Base-by-base conservation (phyloP, 1,140 invertebrate genomes). In the Eubasilissa regina region DNA sequence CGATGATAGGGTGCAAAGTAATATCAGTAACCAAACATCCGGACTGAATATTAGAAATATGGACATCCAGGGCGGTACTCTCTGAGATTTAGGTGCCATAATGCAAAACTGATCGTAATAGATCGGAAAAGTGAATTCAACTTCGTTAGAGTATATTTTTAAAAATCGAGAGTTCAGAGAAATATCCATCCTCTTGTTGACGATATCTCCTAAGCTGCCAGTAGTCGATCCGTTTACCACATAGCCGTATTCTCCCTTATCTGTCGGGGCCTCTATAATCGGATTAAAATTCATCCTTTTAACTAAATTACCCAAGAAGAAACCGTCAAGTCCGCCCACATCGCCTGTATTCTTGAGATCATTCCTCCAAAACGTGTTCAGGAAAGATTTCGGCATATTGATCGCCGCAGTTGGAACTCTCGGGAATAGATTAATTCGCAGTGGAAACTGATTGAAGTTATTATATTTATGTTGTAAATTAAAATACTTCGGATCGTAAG, bases 41-140 rank as follows among this genome's bases (percentile, higher is more conserved):
- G 78, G 55, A 17, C 84, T 78, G 60, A 89, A 89, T 0, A 70
- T 86, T 84, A 15, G 84, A 70, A 83, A 87, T 11, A 78, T 78
- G 25, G 84, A 77, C 51, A 87, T 79, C 85, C 88, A 89, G 47
- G 87, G 83, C 1, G 88, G 89, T 75, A 89, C 85, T 43, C 81
- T 81, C 4, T 53, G 12, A 12, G 88, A 83, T 83, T 88, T 87
- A 0, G 88, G 87, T 0, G 87, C 86, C 7, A 88, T 75, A 6
- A 89, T 80, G 81, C 88, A 89, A 12, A 90, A 62, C 48, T 84
- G 74, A 83, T 90, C 89, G 43, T 84, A 85, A 35, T 83, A 84
- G 6, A 86, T 79, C 0, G 85, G 85, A 19, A 72, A 68, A 10
- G 86, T 85, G 70, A 86, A 89, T 13, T 86, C 85, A 7, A 89